phyloP scores from a whole-genome alignment of 1,140 invertebrate genomes.

The Lamellibrachia luymesi region DNA sequence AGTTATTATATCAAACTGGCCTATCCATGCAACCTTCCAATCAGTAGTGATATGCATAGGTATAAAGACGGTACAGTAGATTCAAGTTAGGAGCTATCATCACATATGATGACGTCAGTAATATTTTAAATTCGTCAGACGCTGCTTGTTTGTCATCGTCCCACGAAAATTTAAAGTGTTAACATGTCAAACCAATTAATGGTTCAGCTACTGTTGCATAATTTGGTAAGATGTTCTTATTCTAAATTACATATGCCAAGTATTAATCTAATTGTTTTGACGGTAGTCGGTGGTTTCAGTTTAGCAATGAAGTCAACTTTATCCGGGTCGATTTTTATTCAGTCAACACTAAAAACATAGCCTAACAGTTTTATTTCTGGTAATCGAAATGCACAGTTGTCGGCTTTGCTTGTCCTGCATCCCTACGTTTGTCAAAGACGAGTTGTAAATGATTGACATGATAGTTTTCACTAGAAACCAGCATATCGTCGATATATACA shows the following conservation, averaged over 20 bases:
- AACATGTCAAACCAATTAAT: not conserved
- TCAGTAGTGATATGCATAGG: too few relatives aligned
- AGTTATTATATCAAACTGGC: too few relatives aligned
- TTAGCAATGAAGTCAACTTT: not conserved
- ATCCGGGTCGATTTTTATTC: not conserved
- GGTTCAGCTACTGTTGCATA: not conserved
- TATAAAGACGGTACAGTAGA: not conserved
- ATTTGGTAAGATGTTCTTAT: not conserved
- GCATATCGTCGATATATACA: too few relatives aligned
- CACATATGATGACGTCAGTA: not conserved
- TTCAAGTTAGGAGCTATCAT: not conserved
- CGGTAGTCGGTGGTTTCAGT: not conserved
- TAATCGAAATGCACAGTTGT: not conserved
- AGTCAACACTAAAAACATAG: not conserved
- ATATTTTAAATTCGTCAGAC: not conserved
- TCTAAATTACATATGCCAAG: not conserved
- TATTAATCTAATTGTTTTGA: not conserved
- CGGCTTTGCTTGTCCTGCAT: too few relatives aligned
- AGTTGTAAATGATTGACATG: not conserved
- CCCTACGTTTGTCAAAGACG: too few relatives aligned
- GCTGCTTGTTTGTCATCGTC: not conserved
- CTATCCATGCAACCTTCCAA: too few relatives aligned
- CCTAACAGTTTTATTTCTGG: not conserved
- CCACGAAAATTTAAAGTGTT: not conserved
- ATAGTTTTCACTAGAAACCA: too few relatives aligned